Base-by-base conservation (phyloP, 2,888 invertebrate genomes). In the Eucera pruinosa region DNA sequence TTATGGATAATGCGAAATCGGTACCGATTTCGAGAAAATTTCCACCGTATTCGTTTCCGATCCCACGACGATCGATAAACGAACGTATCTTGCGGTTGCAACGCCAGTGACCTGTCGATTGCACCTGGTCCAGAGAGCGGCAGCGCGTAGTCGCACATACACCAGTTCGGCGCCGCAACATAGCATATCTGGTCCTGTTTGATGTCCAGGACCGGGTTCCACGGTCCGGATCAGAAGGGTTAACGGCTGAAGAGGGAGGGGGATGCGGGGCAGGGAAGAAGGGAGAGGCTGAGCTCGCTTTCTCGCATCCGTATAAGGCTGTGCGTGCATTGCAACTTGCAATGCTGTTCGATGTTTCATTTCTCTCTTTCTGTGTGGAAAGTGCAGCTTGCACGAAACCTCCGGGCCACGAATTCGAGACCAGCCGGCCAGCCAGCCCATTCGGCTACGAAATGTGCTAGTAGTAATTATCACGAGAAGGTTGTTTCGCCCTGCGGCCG, bases 281-380 rank as follows among this genome's bases (percentile, higher is more conserved):
- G 61, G 39, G 39, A 39, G 54, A 50, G 48, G 50, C 62, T 43
- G 55, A 47, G 76, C 70, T 73, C 68, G 84, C 79, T 84, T 81
- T 83, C 81, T 78, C 83, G 84, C 65, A 70, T 76, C 85, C 84
- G 84, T 85, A 85, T 84, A 85, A 81, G 85, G 85, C 65, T 62
- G 73, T 81, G 80, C 69, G 78, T 79, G 61, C 69, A 77, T 71
- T 58, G 47, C 70, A 45, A 75, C 62, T 76, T 72, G 67, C 72
- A 60, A 64, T 61, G 64, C 69, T 52, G 47, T 68, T 70, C 67
- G 70, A 61, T 50, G 23, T 25, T n/a, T 1, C 20, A 13, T 23
- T 25, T 47, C 25, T 55, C 41, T 20, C 11, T 30, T 15, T 18
- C 18, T 11, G 27, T 27, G 57, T 50, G 50, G 61, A 68, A 68